phyloP scores from a whole-genome alignment of 2,797 vertebrate species.

The Sebastes miniatus region DNA sequence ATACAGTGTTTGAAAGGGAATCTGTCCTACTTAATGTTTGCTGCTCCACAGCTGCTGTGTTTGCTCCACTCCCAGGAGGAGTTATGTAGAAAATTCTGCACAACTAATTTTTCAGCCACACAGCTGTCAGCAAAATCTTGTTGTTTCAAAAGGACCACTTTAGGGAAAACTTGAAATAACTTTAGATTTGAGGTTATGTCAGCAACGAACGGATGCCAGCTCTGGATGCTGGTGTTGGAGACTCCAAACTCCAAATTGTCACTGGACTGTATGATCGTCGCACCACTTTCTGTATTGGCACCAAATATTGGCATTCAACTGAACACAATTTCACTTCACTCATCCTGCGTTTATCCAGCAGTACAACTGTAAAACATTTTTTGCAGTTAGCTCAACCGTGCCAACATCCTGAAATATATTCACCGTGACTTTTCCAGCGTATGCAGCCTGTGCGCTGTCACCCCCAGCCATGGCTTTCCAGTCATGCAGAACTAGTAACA shows the following conservation, averaged over 20 bases:
- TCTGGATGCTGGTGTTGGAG: background rate
- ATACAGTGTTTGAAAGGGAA: constrained; percentile 25
- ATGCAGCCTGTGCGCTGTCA: constrained; percentile 33
- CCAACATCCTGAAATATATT: constrained; percentile 42
- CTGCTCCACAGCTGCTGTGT: constrained; percentile 45
- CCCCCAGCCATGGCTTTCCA: constrained; percentile 45
- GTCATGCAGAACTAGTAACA: constrained; percentile 65
- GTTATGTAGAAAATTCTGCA: constrained; percentile 32
- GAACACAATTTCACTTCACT: background rate
- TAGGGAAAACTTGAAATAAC: constrained; percentile 42
- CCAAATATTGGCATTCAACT: background rate
- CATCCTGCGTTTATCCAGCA: background rate
- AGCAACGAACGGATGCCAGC: constrained; percentile 1
- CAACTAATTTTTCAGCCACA: constrained; percentile 50
- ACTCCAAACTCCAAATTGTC: background rate
- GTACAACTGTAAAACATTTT: background rate
- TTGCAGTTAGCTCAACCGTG: background rate
- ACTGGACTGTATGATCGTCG: background rate
- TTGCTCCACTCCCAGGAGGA: constrained; percentile 48
- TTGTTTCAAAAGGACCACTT: constrained; percentile 32
- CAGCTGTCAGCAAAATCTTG: constrained; percentile 54
- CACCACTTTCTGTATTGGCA: background rate
- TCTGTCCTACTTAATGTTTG: constrained; percentile 58
- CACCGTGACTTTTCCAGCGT: constrained; percentile 13
- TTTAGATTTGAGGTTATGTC: constrained; percentile 30